Base-by-base conservation (phyloP, 2,888 invertebrate genomes). In the Lasioglossum calceatum region DNA sequence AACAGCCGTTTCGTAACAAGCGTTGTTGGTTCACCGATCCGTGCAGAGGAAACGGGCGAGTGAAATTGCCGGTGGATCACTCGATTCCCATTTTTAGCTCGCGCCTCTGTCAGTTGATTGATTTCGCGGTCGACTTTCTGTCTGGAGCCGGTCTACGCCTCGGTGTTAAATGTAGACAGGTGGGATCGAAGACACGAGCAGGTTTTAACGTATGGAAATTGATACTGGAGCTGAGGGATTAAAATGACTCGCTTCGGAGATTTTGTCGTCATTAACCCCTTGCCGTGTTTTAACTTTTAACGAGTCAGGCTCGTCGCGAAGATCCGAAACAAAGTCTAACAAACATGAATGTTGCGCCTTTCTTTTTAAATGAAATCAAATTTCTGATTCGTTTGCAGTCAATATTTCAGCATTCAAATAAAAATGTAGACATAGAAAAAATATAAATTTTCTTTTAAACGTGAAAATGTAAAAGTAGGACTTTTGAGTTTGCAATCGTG, bases 91-190 rank as follows among this genome's bases (percentile, higher is more conserved):
- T 64, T 64, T 64, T 32, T 32, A 64, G 64, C n/a, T 58, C 58
- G 12, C 64, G 8, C 32, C 19, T 32, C 64, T 64, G 64, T 7
- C 54, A 54, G 54, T 75, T 14, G 27, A 36, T 12, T 19, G 50
- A 64, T 64, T 58, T 64, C 64, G 64, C 64, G 64, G 64, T 64
- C 19, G 64, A 64, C 64, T 64, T 64, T 64, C 64, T 32, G 64
- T 64, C 64, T 32, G 64, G 19, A 32, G 64, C 64, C 64, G 64
- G 64, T 64, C 61, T 61, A 16, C 14, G 14, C 5, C 27, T 19
- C 0, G 32, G 32, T 32, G 19, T 64, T 58, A 64, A 32, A 64
- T 64, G 32, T 32, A 32, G 8, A 7, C 16, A 14, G 32, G 32
- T 8, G 1, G n/a, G n/a, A n/a, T 12, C 4, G n/a, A 5, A 64